Evolutionary conservation across 2,888 invertebrate species (phyloP).

Genomic region (Unio delphinus): DNA sequence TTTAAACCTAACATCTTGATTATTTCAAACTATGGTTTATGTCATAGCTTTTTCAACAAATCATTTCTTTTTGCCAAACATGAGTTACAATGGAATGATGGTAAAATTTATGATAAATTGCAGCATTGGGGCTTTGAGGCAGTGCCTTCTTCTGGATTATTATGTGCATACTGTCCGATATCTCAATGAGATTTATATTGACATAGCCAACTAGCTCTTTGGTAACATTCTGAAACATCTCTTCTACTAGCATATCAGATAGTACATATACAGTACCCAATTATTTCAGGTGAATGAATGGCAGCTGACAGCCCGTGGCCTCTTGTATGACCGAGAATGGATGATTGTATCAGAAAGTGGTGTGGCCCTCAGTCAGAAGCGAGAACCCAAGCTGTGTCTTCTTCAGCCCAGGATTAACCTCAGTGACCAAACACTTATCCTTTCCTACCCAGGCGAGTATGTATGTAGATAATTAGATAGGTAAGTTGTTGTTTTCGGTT

Average conservation of each 20-base stretch:
- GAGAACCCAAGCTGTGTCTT: constrained; percentile 83
- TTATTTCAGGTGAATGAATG: constrained; percentile 77
- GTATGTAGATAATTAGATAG: neutral
- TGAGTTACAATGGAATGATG: too few relatives aligned
- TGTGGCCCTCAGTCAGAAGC: constrained; percentile 90
- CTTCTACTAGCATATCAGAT: neutral
- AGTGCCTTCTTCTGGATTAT: too few relatives aligned
- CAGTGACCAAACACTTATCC: constrained; percentile 69
- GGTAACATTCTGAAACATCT: neutral
- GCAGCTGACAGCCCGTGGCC: constrained; percentile 83
- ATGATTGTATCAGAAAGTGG: constrained; percentile 90
- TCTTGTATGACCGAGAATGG: constrained; percentile 93
- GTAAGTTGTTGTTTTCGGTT: too few relatives aligned
- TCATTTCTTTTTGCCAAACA: too few relatives aligned
- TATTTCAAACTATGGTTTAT: too few relatives aligned
- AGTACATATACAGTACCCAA: neutral
- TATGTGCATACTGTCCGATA: too few relatives aligned
- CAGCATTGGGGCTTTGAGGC: too few relatives aligned
- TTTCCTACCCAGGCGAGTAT: constrained; percentile 58
- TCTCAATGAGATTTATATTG: neutral
- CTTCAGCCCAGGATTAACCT: constrained; percentile 82
- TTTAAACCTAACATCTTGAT: too few relatives aligned
- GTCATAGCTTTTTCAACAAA: too few relatives aligned
- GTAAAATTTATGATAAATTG: too few relatives aligned
- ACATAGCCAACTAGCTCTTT: too few relatives aligned